Percentiles rank a stretch among this genome's conserved stretches.
phyloP scores from a whole-genome alignment of 1,140 invertebrate genomes.

The Ceratoteleas bidentatus region DNA sequence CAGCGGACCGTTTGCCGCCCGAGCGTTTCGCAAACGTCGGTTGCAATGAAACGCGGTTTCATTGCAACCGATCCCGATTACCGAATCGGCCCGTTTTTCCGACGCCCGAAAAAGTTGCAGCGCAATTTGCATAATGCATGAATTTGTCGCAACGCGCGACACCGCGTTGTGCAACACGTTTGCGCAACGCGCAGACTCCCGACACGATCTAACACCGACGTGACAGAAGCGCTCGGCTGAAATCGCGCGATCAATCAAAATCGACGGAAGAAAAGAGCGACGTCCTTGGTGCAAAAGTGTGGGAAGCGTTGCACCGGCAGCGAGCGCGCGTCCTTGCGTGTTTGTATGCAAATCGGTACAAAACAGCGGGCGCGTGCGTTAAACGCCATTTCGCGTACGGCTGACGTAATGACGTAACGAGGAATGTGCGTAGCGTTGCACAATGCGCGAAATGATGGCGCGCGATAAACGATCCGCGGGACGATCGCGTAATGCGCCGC shows the following conservation, averaged over 20 bases:
- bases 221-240: slow-evolving; percentile 18
- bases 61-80: too few species aligned
- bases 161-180: slow-evolving; percentile 35
- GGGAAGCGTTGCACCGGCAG: slow-evolving; percentile 35
- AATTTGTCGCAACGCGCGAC: slow-evolving; percentile 29
- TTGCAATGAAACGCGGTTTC: too few species aligned
- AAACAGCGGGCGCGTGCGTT: slow-evolving; percentile 20
- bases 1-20: too few species aligned
- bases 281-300: slow-evolving; percentile 51
- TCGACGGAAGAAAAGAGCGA: slow-evolving; percentile 26
- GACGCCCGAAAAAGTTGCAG: slow-evolving; percentile 16
- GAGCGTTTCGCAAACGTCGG: too few species aligned
- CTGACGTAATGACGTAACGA: slow-evolving; percentile 20
- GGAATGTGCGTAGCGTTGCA: slow-evolving; percentile 11
- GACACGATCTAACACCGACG: slow-evolving; percentile 29
- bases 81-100: too few species aligned
- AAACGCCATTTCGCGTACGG: slow-evolving; percentile 24
- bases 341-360: slow-evolving; percentile 44
- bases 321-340: slow-evolving; percentile 11
- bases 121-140: slow-evolving; percentile 35
- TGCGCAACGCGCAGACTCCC: slow-evolving; percentile 14
- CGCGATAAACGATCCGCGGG: slow-evolving; percentile 7
- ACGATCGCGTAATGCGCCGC: not conserved
- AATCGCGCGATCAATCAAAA: slow-evolving; percentile 38
- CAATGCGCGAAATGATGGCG: slow-evolving; percentile 28